These are phyloP conservation scores for Cataglyphis hispanica DNA, from an alignment of 1,140 invertebrate species.

Conservation along the genomic window DNA sequence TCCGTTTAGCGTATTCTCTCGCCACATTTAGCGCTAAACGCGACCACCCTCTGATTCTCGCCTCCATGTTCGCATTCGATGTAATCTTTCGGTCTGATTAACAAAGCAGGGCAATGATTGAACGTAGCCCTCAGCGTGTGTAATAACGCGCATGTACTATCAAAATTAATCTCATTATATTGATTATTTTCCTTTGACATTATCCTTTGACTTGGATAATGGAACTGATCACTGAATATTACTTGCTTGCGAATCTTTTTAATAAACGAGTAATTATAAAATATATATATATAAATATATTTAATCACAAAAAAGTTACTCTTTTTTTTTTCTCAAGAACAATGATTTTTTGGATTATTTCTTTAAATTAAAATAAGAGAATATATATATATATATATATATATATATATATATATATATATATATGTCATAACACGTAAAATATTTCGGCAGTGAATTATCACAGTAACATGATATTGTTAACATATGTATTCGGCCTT, in stretches of 20 bases:
- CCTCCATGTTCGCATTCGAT: conserved; percentile 41
- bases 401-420: too few species aligned
- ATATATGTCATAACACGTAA: too few species aligned
- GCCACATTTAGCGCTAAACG: conserved; percentile 55
- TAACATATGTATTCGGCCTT: too few species aligned
- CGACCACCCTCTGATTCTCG: conserved; percentile 54
- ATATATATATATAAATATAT: neutral
- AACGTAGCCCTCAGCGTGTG: neutral
- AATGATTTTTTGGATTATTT: too few species aligned
- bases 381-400: too few species aligned
- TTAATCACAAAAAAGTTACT: too few species aligned
- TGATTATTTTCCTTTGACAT: neutral
- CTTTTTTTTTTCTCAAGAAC: too few species aligned
- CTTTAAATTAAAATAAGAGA: too few species aligned
- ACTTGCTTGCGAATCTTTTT: neutral
- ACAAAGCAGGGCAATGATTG: conserved; percentile 51
- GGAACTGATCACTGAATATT: neutral
- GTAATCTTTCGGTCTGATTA: conserved; percentile 53
- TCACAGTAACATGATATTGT: too few species aligned
- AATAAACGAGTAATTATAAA: neutral
- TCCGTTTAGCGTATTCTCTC: conserved; percentile 42
- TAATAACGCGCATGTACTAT: neutral
- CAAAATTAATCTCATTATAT: conserved; percentile 5
- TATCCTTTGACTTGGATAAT: too few species aligned
- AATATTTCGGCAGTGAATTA: too few species aligned